Evolutionary conservation across 30 jellyfish, hydroid and myxozoan genomes (phyloP).

Genomic region (Turritopsis rubra): DNA sequence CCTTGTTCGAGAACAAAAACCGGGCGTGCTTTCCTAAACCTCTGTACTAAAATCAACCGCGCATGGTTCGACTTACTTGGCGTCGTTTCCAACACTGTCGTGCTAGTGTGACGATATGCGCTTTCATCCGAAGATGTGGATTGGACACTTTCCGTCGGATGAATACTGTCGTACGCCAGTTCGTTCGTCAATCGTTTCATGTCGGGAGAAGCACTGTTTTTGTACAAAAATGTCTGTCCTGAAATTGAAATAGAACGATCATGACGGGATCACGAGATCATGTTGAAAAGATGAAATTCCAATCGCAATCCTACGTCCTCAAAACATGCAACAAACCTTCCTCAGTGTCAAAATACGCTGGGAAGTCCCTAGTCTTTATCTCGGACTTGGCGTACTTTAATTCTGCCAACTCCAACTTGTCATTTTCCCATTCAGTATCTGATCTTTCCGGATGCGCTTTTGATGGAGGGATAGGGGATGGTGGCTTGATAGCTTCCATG

Average conservation of each 20-base stretch:
- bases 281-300: background rate
- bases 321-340: conserved; percentile 43
- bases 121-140: background rate
- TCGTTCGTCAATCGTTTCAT: conserved; percentile 33
- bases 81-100: background rate
- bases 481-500: conserved; percentile 47
- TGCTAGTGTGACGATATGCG: background rate
- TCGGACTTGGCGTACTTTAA: conserved; percentile 43
- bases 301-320: too few relatives aligned
- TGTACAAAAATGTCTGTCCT: conserved; percentile 59
- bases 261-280: too few relatives aligned
- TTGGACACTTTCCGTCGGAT: conserved; percentile 29
- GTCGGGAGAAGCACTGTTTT: conserved; percentile 9
- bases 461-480: conserved; percentile 59
- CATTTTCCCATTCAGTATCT: conserved; percentile 68
- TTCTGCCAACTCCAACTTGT: conserved; percentile 55
- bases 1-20: too few relatives aligned
- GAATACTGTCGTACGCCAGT: conserved; percentile 60
- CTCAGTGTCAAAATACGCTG: conserved; percentile 77
- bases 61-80: background rate
- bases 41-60: too few relatives aligned
- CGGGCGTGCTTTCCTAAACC: too few relatives aligned
- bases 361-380: conserved; percentile 41
- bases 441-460: conserved; percentile 55
- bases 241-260: background rate